Evolutionary conservation across 1,140 invertebrate genomes (phyloP).

Genomic region (Achroia grisella): DNA sequence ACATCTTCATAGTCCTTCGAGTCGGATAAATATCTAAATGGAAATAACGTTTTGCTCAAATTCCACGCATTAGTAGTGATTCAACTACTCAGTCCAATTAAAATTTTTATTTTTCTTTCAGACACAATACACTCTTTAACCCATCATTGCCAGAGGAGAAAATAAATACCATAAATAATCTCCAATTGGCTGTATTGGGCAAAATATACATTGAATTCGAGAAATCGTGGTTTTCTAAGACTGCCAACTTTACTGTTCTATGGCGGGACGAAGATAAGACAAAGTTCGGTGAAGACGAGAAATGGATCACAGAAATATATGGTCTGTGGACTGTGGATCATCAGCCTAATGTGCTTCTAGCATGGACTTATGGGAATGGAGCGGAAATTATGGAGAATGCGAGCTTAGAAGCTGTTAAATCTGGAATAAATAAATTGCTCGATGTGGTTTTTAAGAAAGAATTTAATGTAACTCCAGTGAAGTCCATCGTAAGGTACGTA

Average conservation of each 20-base stretch:
- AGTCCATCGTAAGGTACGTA: constrained; percentile 37
- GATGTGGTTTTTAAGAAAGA: constrained; percentile 35
- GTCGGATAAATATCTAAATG: too few species aligned
- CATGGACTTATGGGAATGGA: constrained; percentile 75
- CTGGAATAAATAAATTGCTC: constrained; percentile 64
- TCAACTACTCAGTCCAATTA: too few species aligned
- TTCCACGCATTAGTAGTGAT: too few species aligned
- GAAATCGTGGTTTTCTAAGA: constrained; percentile 76
- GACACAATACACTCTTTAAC: constrained; percentile 75
- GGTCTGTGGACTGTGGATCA: constrained; percentile 79
- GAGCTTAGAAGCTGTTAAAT: constrained; percentile 61
- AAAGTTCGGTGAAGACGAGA: constrained; percentile 36
- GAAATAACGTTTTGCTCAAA: too few species aligned
- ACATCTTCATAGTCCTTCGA: too few species aligned
- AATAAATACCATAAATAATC: constrained; percentile 75
- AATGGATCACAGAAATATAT: constrained; percentile 79
- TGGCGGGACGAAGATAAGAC: constrained; percentile 75
- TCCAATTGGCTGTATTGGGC: constrained; percentile 82
- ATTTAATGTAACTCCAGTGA: constrained; percentile 44
- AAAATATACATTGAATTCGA: constrained; percentile 85
- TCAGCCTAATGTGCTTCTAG: constrained; percentile 80
- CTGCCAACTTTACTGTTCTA: constrained; percentile 69
- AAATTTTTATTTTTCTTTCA: constrained; percentile 33
- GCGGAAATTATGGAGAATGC: constrained; percentile 75
- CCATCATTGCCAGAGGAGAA: constrained; percentile 77